Conservation (phyloP, 2,113 vertebrate species). For the Circaetus gallicus region DNA sequence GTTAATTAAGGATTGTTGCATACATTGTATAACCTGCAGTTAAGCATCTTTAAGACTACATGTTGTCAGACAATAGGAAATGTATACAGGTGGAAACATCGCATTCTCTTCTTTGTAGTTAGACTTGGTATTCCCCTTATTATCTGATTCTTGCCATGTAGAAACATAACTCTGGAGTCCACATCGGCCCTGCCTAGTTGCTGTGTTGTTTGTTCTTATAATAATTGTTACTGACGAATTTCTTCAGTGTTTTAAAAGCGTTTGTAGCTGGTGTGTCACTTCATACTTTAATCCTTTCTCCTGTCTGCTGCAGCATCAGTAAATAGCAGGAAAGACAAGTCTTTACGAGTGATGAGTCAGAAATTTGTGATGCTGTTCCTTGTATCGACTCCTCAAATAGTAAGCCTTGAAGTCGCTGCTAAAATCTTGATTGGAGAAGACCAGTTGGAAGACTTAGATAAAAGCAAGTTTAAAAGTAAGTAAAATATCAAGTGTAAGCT, state of each 20-base stretch:
- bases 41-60: background rate
- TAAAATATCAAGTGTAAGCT: background rate
- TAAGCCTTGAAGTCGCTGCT: conserved; percentile 92
- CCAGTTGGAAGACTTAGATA: conserved; percentile 86
- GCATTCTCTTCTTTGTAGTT: background rate
- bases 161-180: background rate
- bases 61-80: background rate
- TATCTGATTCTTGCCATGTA: background rate
- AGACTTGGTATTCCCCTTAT: background rate
- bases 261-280: conserved; percentile 22
- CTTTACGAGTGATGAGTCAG: conserved; percentile 95
- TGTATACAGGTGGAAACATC: background rate
- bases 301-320: conserved; percentile 79
- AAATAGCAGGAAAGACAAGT: conserved; percentile 95
- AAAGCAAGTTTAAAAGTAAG: conserved; percentile 99
- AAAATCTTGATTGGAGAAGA: conserved; percentile 96
- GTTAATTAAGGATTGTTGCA: background rate
- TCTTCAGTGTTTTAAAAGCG: background rate
- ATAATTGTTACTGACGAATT: background rate
- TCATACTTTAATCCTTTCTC: conserved; percentile 38
- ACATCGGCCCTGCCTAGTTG: background rate
- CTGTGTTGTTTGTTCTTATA: background rate
- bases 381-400: conserved; percentile 86
- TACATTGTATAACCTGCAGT: background rate
- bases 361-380: conserved; percentile 98